Evolutionary conservation across 2,888 invertebrate genomes (phyloP), one percentile per base, ranked within the genome.

Genomic region (Eretmocerus hayati): DNA sequence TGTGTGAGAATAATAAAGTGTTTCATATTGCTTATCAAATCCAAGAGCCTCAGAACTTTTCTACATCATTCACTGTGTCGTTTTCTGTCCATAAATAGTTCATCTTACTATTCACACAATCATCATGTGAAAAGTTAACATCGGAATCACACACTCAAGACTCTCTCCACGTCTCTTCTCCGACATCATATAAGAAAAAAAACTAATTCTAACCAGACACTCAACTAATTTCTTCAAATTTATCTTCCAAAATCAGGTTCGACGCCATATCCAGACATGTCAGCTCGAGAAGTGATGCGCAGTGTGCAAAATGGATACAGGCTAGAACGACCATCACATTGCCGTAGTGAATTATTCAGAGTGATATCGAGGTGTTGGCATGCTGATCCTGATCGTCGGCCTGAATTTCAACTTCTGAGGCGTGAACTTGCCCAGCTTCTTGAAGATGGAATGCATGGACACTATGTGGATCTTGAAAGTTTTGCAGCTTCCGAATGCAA

Each of bases 181-280:
- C n/a, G n/a, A n/a, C n/a, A n/a, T n/a, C n/a, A n/a, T n/a, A n/a
- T n/a, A n/a, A n/a, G n/a, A n/a, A n/a, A n/a, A n/a, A n/a, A n/a
- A n/a, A n/a, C n/a, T n/a, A n/a, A n/a, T n/a, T n/a, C n/a, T n/a
- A n/a, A n/a, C n/a, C n/a, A n/a, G n/a, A n/a, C n/a, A n/a, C n/a
- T n/a, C n/a, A n/a, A n/a, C n/a, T n/a, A n/a, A n/a, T n/a, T n/a
- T n/a, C n/a, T n/a, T n/a, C n/a, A n/a, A n/a, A n/a, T n/a, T n/a
- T n/a, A n/a, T n/a, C n/a, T n/a, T n/a, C n/a, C n/a, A n/a, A 3
- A 42, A 43, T 38, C 71, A 89, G 90, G 90, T 47, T 86, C 87
- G 42, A 88, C 87, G 63, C 90, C 90, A 4, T 90, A 90, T 72
- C 85, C 87, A n/a, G 83, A 85, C 50, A 82, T 90, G 79, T 84